Evolutionary conservation across 2,113 vertebrate genomes (phyloP), one percentile per base, ranked within the genome.

Genomic region (Labrus mixtus): DNA sequence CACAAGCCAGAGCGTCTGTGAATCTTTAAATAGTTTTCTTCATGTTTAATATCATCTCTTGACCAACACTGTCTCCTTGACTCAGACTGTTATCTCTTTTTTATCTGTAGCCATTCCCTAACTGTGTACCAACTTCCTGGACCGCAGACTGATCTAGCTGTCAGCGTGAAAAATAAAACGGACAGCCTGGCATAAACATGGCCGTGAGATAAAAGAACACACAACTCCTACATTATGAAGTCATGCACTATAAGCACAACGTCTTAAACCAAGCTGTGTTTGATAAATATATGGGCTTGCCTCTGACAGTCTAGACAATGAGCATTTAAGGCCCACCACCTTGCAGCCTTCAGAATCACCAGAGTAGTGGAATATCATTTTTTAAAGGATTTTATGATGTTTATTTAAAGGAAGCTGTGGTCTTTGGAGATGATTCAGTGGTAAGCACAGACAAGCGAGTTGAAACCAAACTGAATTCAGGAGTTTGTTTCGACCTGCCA

Each of bases 161-260:
- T 70, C 59, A 1, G 25, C 29, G 37, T 59, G 61, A 68, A 61
- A 79, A 54, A 41, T 36, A 59, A 71, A 65, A 54, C 9, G 29
- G 13, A 43, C 39, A 41, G 65, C 1, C 0, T 39, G 50, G 53
- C 37, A 54, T 55, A 63, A 85, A 74, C 68, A 1, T 13, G 10
- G 17, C 39, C 3, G 15, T 1, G 37, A 86, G 63, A 86, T 79
- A 54, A 80, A 73, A 67, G 73, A 76, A 69, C 50, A 57, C 29
- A 39, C 2, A 20, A 46, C 10, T 62, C 17, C 8, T 8, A 20
- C 19, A n/a, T 6, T 19, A 46, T 78, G 25, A 78, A 72, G 76
- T 79, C 82, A 83, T 66, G 11, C 59, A 10, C 1, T 55, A 56
- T 29, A 15, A 60, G 68, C 76, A 56, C 17, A 73, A 16, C 43